Conservation (phyloP, 2,888 invertebrate genomes). For the Orthonevra nobilis region DNA sequence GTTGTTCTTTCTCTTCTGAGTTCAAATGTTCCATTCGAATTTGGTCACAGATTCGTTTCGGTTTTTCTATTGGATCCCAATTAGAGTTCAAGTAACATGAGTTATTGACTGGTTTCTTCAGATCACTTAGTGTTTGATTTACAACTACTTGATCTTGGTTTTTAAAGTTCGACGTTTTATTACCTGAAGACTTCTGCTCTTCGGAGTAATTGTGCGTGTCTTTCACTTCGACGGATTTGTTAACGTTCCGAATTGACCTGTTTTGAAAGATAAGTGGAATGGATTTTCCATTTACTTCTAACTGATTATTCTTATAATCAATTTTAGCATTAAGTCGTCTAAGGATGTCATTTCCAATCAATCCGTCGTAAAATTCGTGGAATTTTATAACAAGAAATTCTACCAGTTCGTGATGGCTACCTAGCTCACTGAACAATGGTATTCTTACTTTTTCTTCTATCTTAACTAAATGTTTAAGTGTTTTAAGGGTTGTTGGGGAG, state of each 20-base stretch:
- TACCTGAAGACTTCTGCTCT: too few species aligned
- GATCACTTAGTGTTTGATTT: too few species aligned
- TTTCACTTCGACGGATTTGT: too few species aligned
- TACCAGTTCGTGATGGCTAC: slow-evolving; percentile 9
- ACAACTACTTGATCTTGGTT: too few species aligned
- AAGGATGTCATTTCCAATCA: slow-evolving; percentile 50
- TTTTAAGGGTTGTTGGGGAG: slow-evolving; percentile 13
- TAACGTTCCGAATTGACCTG: background rate
- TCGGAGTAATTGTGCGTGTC: too few species aligned
- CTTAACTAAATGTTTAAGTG: slow-evolving; percentile 23
- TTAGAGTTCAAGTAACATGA: too few species aligned
- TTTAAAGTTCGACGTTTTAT: too few species aligned
- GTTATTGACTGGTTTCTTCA: too few species aligned
- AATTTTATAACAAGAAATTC: background rate
- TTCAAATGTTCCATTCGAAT: background rate
- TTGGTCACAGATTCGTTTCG: background rate
- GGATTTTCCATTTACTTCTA: background rate
- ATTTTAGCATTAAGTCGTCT: slow-evolving; percentile 19
- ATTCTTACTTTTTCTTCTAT: slow-evolving; percentile 27
- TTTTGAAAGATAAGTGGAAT: background rate
- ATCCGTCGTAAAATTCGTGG: slow-evolving; percentile 19
- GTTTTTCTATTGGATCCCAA: too few species aligned
- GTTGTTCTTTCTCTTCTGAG: background rate
- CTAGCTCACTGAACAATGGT: slow-evolving; percentile 27
- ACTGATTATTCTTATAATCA: background rate